Conservation (phyloP, 2,888 invertebrate genomes). For the Fragum whitleyi region DNA sequence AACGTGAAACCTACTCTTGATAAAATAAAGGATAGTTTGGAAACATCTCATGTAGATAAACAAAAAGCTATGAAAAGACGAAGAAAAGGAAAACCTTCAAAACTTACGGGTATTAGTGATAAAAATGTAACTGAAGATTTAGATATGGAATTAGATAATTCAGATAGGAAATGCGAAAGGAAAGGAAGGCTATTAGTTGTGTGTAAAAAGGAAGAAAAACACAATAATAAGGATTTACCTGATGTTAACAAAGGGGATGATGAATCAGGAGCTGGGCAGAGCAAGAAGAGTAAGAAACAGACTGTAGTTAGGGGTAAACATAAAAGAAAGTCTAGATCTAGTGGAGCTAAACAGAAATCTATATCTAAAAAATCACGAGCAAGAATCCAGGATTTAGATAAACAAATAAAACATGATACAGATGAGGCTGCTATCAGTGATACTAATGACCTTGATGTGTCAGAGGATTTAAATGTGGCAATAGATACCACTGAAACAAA, state of each 20-base stretch:
- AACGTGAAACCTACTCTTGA: neutral
- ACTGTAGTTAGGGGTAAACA: neutral
- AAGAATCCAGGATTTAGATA: too few relatives aligned
- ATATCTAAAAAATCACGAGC: neutral
- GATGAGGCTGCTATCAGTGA: too few relatives aligned
- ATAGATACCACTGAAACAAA: too few relatives aligned
- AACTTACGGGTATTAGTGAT: neutral
- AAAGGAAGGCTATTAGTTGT: neutral
- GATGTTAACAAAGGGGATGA: too few relatives aligned
- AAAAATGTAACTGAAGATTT: too few relatives aligned
- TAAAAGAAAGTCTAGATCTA: neutral
- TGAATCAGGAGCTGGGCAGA: neutral
- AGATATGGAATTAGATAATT: neutral
- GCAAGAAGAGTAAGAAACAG: neutral
- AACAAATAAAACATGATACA: too few relatives aligned
- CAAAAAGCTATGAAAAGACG: neutral
- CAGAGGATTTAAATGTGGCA: too few relatives aligned
- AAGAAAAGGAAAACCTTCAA: conserved; percentile 10
- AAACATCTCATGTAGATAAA: neutral
- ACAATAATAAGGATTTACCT: neutral
- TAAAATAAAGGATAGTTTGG: neutral
- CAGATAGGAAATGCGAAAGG: neutral
- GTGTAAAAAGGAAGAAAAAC: neutral
- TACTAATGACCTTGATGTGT: too few relatives aligned
- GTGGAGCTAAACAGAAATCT: neutral